phyloP scores from a whole-genome alignment of 1,140 invertebrate species.

The Schlechtendalia chinensis region DNA sequence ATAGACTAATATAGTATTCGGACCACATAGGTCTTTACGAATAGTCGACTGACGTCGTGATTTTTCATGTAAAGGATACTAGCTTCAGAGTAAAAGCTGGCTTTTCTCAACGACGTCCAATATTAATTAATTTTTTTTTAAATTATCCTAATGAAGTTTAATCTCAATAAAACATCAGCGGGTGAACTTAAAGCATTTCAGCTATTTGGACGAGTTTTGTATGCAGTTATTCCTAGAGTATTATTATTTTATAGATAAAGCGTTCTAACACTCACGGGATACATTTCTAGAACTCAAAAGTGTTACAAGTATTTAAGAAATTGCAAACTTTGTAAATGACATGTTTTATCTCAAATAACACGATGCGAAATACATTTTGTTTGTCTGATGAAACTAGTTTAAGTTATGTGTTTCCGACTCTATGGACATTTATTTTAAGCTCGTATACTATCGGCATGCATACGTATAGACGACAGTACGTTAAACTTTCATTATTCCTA shows the following conservation, averaged over 20 bases:
- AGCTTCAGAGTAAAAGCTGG: too few relatives aligned
- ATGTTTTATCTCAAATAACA: background rate
- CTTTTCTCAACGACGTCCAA: too few relatives aligned
- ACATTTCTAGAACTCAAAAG: background rate
- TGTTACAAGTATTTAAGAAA: background rate
- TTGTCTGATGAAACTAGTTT: background rate
- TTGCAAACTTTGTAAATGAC: background rate
- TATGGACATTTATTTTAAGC: background rate
- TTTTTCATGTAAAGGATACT: too few relatives aligned
- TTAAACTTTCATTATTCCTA: too few relatives aligned
- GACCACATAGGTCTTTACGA: too few relatives aligned
- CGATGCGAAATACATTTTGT: background rate
- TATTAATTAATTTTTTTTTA: too few relatives aligned
- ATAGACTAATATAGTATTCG: too few relatives aligned
- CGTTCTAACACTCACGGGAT: background rate
- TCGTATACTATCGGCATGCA: background rate
- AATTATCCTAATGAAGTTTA: too few relatives aligned
- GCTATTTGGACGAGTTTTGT: too few relatives aligned
- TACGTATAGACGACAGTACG: background rate
- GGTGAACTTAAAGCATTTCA: too few relatives aligned
- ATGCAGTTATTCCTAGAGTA: background rate
- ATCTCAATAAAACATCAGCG: too few relatives aligned
- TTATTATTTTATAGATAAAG: background rate
- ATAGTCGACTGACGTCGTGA: too few relatives aligned
- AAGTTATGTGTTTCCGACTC: background rate